A percentile compares a stretch with the other conserved stretches of the same genome.
Conservation (phyloP, 2,888 invertebrate genomes). For the Epinotia demarniana region DNA sequence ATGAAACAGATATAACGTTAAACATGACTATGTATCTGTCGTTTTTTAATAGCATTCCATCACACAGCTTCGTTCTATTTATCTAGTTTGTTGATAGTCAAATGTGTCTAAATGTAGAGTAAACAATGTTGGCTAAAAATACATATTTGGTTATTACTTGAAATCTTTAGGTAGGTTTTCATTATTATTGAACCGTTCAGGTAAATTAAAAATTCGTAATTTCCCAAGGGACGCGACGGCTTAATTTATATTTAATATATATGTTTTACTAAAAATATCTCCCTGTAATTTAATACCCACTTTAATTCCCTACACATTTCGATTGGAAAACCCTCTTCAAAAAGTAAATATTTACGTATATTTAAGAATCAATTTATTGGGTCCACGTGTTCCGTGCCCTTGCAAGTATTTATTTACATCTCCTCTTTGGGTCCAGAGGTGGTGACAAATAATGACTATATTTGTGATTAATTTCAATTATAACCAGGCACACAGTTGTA, state of each 20-base stretch:
- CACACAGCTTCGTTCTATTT: not conserved
- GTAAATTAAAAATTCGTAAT: not conserved
- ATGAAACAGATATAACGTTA: conserved; percentile 28
- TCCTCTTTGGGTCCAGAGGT: not conserved
- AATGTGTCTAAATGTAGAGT: too few species aligned
- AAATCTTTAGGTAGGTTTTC: too few species aligned
- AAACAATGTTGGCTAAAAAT: too few species aligned
- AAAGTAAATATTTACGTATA: conserved; percentile 68
- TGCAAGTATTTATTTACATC: conserved; percentile 53
- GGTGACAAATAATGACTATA: not conserved
- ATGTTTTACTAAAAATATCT: not conserved
- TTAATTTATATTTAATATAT: too few species aligned
- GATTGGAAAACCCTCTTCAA: conserved; percentile 63
- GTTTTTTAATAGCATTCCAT: conserved; percentile 13
- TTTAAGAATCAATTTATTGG: conserved; percentile 65
- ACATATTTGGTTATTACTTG: too few species aligned
- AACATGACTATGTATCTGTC: conserved; percentile 16
- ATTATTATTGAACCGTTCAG: not conserved
- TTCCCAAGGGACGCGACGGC: not conserved
- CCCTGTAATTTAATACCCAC: not conserved
- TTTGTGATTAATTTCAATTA: not conserved
- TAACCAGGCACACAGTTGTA: not conserved
- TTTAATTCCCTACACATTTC: not conserved
- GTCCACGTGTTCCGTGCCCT: conserved; percentile 54
- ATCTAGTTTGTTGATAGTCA: not conserved